Percentiles rank a stretch among this genome's conserved stretches.
Conservation (phyloP, 1,140 invertebrate species). For the Bradysia coprophila region DNA sequence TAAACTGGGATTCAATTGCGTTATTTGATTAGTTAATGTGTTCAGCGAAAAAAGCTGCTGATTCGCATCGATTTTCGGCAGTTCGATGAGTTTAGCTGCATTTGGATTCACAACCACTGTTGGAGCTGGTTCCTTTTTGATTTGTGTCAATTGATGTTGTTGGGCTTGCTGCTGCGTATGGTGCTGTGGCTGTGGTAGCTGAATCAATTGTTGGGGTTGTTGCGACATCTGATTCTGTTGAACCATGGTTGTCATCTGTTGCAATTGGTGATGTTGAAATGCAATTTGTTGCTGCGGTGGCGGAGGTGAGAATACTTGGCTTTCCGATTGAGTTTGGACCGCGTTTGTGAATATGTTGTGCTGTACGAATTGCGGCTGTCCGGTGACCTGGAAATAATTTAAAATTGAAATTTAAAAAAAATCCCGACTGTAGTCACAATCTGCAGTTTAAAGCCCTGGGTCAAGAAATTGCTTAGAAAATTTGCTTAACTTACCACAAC, state of each 20-base stretch:
- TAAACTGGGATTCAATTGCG: conserved; percentile 19
- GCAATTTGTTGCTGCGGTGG: conserved; percentile 5
- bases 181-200: not conserved
- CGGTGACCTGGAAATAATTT: not conserved
- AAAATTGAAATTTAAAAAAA: not conserved
- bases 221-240: not conserved
- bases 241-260: conserved; percentile 1
- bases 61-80: conserved; percentile 19
- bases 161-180: not conserved
- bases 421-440: too few relatives aligned
- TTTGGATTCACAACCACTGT: conserved; percentile 1
- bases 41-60: conserved; percentile 23
- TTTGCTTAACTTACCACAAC: not conserved
- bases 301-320: conserved; percentile 1
- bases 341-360: not conserved
- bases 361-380: not conserved
- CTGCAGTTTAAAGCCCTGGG: too few relatives aligned
- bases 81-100: conserved; percentile 9
- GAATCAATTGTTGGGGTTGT: conserved; percentile 3
- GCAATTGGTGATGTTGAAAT: not conserved
- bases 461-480: too few relatives aligned
- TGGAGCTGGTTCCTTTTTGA: not conserved
- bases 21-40: conserved; percentile 21
- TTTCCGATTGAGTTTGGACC: not conserved
- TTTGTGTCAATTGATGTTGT: conserved; percentile 1